Conservation (phyloP, 2,888 invertebrate species). For the Agrotis clavis region DNA sequence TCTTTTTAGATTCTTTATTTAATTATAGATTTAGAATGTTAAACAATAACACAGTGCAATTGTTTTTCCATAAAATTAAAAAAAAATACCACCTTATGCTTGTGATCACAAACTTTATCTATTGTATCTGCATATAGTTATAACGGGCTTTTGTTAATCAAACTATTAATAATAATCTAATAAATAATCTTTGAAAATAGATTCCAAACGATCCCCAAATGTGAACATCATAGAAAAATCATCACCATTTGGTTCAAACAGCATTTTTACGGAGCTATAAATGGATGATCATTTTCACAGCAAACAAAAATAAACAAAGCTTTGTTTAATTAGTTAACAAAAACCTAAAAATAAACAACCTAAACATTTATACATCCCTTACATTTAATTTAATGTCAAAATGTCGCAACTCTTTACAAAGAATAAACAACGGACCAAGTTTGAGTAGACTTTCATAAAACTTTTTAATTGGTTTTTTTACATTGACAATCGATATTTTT, state of each 20-base stretch:
- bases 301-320: slow-evolving; percentile 7
- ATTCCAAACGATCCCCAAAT: neutral
- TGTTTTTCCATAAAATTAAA: too few relatives aligned
- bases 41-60: too few relatives aligned
- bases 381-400: slow-evolving; percentile 55
- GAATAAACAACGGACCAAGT: slow-evolving; percentile 66
- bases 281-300: neutral
- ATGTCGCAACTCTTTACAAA: slow-evolving; percentile 56
- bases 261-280: too few relatives aligned
- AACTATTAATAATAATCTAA: neutral
- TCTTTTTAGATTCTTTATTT: too few relatives aligned
- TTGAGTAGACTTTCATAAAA: slow-evolving; percentile 69
- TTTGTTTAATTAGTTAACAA: slow-evolving; percentile 12
- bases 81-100: too few relatives aligned
- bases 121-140: too few relatives aligned
- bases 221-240: neutral
- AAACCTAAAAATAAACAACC: slow-evolving; percentile 13
- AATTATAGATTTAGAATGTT: too few relatives aligned
- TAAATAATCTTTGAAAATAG: neutral
- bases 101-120: too few relatives aligned
- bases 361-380: slow-evolving; percentile 1
- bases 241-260: too few relatives aligned
- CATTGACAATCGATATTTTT: slow-evolving; percentile 66
- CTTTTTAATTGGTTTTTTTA: slow-evolving; percentile 74
- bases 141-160: neutral